Percentiles rank a stretch among this genome's conserved stretches.
Evolutionary conservation across 2,888 invertebrate species (phyloP).

Genomic region (Tortricodes alternella): DNA sequence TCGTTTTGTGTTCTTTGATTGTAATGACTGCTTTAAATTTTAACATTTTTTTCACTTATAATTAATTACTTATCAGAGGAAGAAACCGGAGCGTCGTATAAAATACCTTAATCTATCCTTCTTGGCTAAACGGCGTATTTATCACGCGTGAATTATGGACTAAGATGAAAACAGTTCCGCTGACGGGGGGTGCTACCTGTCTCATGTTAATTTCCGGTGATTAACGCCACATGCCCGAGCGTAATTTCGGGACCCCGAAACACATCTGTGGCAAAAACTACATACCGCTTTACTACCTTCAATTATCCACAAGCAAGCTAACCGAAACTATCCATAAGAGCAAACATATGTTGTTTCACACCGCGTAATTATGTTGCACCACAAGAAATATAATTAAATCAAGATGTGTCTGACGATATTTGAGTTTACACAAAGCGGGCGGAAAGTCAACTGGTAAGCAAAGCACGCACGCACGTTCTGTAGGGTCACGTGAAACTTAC

Average conservation of each 20-base stretch:
- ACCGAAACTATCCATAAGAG: conserved; percentile 18
- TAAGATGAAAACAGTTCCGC: conserved; percentile 44
- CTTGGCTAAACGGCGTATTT: too few relatives aligned
- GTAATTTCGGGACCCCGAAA: conserved; percentile 59
- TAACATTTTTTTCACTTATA: too few relatives aligned
- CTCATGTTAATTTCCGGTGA: conserved; percentile 75
- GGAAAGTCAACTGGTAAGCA: conserved; percentile 6
- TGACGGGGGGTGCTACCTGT: conserved; percentile 52
- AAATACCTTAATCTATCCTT: background rate
- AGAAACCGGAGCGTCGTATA: too few relatives aligned
- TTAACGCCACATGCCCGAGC: conserved; percentile 49
- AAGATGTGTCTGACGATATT: conserved; percentile 5
- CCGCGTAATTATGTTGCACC: background rate
- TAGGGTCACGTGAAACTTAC: conserved; percentile 6
- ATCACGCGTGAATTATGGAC: conserved; percentile 28
- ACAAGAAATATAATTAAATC: background rate
- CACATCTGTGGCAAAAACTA: conserved; percentile 38
- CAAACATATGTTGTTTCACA: background rate
- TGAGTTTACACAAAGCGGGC: conserved; percentile 2
- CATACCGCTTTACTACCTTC: background rate
- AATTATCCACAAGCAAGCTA: conserved; percentile 1
- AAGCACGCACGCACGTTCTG: conserved; percentile 24
- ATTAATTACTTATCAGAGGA: too few relatives aligned
- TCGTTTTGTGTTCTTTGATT: too few relatives aligned
- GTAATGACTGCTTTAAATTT: background rate